A percentile compares a stretch with the other conserved stretches of the same genome.
Conservation (phyloP, 2,888 invertebrate species). For the Carterocephalus palaemon region DNA sequence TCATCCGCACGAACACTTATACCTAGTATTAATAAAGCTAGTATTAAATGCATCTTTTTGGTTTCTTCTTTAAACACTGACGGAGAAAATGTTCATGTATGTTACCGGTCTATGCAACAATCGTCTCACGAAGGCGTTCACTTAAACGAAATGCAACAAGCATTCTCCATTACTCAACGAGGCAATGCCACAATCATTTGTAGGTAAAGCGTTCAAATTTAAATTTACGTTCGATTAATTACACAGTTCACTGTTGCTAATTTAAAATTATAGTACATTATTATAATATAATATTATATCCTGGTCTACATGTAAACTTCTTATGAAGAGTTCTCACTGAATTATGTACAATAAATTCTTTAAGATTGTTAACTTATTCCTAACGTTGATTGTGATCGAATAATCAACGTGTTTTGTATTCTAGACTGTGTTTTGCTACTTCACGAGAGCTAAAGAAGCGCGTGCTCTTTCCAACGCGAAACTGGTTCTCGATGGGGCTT, state of each 20-base stretch:
- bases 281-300: no score
- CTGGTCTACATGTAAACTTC: no score
- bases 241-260: no score
- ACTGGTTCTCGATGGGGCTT: conserved; percentile 1
- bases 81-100: not conserved
- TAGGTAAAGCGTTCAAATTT: no score
- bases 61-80: not conserved
- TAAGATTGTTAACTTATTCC: no score
- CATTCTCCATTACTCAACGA: not conserved
- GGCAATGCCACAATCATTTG: not conserved
- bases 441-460: not conserved
- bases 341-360: no score
- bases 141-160: not conserved
- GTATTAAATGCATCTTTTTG: conserved; percentile 8
- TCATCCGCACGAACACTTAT: not conserved
- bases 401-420: conserved; percentile 7
- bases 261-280: no score
- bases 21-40: conserved; percentile 4
- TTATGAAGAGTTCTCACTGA: no score
- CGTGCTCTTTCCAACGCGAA: not conserved
- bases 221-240: no score
- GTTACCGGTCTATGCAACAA: not conserved
- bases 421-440: conserved; percentile 2
- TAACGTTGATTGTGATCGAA: no score
- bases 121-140: no score